These are phyloP conservation scores for Erythrolamprus reginae DNA, from an alignment of 2,113 vertebrate species.

Conservation along the genomic window DNA sequence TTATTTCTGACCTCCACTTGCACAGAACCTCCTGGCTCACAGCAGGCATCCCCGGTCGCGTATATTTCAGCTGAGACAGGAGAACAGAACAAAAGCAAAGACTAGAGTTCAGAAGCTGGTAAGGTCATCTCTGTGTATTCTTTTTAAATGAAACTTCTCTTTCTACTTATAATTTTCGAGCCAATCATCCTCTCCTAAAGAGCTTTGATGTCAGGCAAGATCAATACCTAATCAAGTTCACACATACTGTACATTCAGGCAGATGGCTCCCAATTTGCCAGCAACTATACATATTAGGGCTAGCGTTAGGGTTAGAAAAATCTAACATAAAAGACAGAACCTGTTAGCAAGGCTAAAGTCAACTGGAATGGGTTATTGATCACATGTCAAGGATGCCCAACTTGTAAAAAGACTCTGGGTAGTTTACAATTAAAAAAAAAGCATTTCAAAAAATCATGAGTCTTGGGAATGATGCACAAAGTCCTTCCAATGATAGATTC, in stretches of 20 bases:
- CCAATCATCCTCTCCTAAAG: neutral
- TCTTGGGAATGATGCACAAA: neutral
- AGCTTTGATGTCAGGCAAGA: neutral
- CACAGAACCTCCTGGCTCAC: conserved; percentile 91
- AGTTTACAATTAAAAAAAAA: neutral
- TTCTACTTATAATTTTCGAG: neutral
- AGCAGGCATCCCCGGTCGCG: conserved; percentile 86
- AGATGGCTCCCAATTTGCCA: neutral
- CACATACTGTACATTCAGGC: neutral
- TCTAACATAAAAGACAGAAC: neutral
- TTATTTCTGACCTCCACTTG: conserved; percentile 93
- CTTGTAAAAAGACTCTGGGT: neutral
- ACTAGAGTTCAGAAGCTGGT: neutral
- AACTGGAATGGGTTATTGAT: neutral
- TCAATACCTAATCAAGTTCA: neutral
- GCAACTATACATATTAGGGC: neutral
- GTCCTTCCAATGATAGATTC: neutral
- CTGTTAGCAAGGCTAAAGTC: neutral
- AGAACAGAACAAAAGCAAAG: neutral
- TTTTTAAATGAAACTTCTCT: neutral
- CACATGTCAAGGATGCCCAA: neutral
- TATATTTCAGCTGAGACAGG: conserved; percentile 82
- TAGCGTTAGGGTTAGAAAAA: neutral
- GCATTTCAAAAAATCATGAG: neutral
- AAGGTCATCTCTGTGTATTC: neutral